These are phyloP conservation scores for Homarus gammarus DNA, from an alignment of 2,888 invertebrate species.

Conservation along the genomic window DNA sequence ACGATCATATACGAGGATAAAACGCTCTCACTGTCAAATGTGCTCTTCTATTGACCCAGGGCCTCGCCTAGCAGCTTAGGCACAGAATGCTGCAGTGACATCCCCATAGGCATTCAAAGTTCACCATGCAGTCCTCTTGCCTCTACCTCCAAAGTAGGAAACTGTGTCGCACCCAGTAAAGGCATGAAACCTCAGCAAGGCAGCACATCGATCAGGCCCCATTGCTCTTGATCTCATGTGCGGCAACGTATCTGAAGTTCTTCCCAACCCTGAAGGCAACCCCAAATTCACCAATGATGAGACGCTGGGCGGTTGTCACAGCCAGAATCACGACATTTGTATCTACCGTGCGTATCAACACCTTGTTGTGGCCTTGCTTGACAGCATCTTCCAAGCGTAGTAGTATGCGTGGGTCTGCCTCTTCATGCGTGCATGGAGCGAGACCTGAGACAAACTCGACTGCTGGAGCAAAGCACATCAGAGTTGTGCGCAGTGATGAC, in stretches of 20 bases:
- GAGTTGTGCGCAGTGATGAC: slow-evolving; percentile 1
- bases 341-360: slow-evolving; percentile 26
- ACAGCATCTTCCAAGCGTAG: slow-evolving; percentile 24
- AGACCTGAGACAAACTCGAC: background rate
- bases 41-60: too few species aligned
- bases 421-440: background rate
- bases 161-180: too few species aligned
- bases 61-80: slow-evolving; percentile 14
- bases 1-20: too few species aligned
- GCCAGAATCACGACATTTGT: slow-evolving; percentile 4
- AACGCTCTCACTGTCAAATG: background rate
- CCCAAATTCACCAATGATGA: slow-evolving; percentile 16
- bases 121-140: too few species aligned
- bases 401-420: too few species aligned
- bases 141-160: too few species aligned
- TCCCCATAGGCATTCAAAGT: too few species aligned
- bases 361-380: slow-evolving; percentile 23
- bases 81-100: slow-evolving; percentile 11
- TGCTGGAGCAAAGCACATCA: slow-evolving; percentile 1
- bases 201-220: slow-evolving; percentile 26
- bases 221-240: slow-evolving; percentile 38
- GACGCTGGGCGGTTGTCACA: too few species aligned
- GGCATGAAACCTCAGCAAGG: too few species aligned
- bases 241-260: slow-evolving; percentile 36
- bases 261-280: slow-evolving; percentile 18